Conservation (phyloP, 53 echinoderm and acorn worm species). For the Zoroaster sp. region DNA sequence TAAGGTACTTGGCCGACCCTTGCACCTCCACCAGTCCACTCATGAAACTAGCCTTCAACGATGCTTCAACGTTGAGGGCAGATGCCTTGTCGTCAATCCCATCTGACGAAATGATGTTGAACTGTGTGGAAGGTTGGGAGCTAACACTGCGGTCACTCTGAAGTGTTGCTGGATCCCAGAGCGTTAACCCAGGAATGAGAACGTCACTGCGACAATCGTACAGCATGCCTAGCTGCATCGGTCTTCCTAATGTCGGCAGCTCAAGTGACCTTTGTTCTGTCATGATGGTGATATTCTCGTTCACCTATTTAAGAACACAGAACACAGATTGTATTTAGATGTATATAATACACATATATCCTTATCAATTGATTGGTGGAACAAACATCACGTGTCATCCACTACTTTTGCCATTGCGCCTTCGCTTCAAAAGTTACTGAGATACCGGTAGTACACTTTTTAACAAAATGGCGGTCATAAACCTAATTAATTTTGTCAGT, state of each 20-base stretch:
- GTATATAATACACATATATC: too few relatives aligned
- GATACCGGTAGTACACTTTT: too few relatives aligned
- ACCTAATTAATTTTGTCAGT: too few relatives aligned
- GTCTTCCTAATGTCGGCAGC: conserved; percentile 51
- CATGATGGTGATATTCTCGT: too few relatives aligned
- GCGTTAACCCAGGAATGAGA: conserved; percentile 28
- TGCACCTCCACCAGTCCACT: conserved; percentile 30
- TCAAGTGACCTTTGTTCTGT: not conserved
- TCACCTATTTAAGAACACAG: too few relatives aligned
- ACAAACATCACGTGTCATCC: too few relatives aligned
- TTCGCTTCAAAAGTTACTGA: too few relatives aligned
- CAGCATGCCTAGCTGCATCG: conserved; percentile 57
- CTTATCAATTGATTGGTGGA: too few relatives aligned
- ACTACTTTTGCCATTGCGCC: too few relatives aligned
- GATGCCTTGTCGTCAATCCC: conserved; percentile 24
- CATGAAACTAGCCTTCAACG: conserved; percentile 51
- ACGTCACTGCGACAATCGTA: conserved; percentile 59
- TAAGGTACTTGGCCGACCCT: conserved; percentile 57
- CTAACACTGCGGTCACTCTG: not conserved
- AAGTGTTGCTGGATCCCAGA: conserved; percentile 42
- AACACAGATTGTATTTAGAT: too few relatives aligned
- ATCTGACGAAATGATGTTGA: conserved; percentile 31
- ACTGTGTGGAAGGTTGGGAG: conserved; percentile 18
- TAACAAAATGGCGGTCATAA: too few relatives aligned
- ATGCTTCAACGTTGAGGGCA: conserved; percentile 23